These are phyloP conservation scores for Zosterops japonicus DNA, from an alignment of 2,113 vertebrate species.

Conservation along the genomic window DNA sequence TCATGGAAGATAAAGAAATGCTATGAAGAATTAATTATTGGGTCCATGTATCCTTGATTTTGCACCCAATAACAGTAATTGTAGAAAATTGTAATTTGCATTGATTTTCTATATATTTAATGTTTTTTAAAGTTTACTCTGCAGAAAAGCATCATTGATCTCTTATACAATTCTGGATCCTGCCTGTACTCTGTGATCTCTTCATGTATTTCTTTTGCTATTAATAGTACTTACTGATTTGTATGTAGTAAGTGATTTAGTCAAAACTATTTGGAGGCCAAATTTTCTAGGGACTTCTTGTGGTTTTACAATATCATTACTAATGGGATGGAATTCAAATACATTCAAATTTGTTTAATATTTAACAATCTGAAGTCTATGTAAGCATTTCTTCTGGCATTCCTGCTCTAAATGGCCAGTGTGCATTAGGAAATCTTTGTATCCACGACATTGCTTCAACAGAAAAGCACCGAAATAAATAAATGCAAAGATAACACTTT, in stretches of 20 bases:
- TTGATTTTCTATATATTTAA: neutral
- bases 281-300: slow-evolving; percentile 13
- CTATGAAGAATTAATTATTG: neutral
- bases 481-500: neutral
- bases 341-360: neutral
- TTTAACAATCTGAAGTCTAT: neutral
- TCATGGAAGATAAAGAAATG: neutral
- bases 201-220: neutral
- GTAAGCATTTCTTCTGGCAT: neutral
- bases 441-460: neutral
- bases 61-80: neutral
- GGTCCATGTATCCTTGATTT: neutral
- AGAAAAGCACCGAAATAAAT: neutral
- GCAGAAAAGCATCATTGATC: slow-evolving; percentile 5
- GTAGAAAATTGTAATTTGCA: neutral
- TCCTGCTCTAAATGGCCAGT: neutral
- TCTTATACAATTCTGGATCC: neutral
- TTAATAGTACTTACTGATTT: slow-evolving; percentile 14
- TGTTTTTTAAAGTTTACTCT: neutral
- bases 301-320: neutral
- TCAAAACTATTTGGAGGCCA: slow-evolving; percentile 5
- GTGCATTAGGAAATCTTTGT: neutral
- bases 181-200: neutral
- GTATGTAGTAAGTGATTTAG: slow-evolving; percentile 17
- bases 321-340: slow-evolving; percentile 4